phyloP scores from a whole-genome alignment of 2,113 vertebrate genomes.

The Gadus macrocephalus region DNA sequence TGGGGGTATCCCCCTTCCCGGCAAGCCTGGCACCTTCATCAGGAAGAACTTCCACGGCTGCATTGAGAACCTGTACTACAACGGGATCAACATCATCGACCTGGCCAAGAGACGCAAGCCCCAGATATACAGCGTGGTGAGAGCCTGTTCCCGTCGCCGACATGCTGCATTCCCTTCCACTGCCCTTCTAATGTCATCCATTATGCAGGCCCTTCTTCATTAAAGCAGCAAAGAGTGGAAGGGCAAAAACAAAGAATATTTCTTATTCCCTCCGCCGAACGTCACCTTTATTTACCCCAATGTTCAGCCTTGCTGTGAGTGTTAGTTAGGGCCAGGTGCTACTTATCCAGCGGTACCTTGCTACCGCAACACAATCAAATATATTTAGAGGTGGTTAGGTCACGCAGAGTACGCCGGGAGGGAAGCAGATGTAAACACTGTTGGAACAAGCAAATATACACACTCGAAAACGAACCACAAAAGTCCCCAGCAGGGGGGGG shows the following conservation, averaged over 20 bases:
- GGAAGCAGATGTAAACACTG: too few relatives aligned
- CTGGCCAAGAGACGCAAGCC: slow-evolving; percentile 87
- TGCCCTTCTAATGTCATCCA: not conserved
- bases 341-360: too few relatives aligned
- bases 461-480: too few relatives aligned
- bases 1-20: slow-evolving; percentile 93
- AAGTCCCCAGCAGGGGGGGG: too few relatives aligned
- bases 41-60: slow-evolving; percentile 97
- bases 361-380: too few relatives aligned
- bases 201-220: not conserved
- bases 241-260: not conserved
- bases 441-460: too few relatives aligned
- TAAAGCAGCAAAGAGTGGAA: not conserved
- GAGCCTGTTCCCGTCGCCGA: not conserved
- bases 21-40: slow-evolving; percentile 96
- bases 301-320: too few relatives aligned
- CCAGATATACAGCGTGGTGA: slow-evolving; percentile 87
- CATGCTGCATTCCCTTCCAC: not conserved
- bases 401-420: too few relatives aligned
- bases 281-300: not conserved
- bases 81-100: slow-evolving; percentile 94
- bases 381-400: too few relatives aligned
- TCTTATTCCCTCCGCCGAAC: not conserved
- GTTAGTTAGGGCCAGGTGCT: too few relatives aligned
- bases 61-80: slow-evolving; percentile 97